These are phyloP conservation scores for Microchrysa polita DNA, from an alignment of 2,888 invertebrate genomes.

Conservation along the genomic window DNA sequence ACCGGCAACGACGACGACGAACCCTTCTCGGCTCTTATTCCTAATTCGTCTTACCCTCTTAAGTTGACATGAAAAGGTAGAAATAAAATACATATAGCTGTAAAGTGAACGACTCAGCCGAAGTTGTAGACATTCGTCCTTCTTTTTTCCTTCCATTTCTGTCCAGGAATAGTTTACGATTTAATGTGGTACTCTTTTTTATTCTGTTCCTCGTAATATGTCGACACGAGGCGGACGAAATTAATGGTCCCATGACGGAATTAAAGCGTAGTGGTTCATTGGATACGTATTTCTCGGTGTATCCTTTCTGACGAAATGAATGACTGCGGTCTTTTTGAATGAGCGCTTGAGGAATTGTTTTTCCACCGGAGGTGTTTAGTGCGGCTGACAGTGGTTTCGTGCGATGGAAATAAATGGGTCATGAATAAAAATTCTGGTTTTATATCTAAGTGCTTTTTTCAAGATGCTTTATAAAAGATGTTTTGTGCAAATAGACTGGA, in stretches of 20 bases:
- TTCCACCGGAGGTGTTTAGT: slow-evolving; percentile 15
- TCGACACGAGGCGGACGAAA: slow-evolving; percentile 13
- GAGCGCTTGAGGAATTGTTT: slow-evolving; percentile 28
- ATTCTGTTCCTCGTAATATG: not conserved
- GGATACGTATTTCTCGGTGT: slow-evolving; percentile 5
- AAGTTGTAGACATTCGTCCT: slow-evolving; percentile 14
- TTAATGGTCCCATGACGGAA: slow-evolving; percentile 19
- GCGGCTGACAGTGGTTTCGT: slow-evolving; percentile 22
- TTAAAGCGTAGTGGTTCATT: slow-evolving; percentile 28
- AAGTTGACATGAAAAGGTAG: slow-evolving; percentile 34
- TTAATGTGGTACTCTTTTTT: slow-evolving; percentile 32
- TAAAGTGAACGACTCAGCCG: slow-evolving; percentile 25
- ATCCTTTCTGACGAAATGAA: slow-evolving; percentile 21
- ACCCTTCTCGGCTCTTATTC: slow-evolving; percentile 8
- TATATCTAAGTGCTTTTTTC: not conserved
- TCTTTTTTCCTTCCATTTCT: not conserved
- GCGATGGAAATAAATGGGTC: slow-evolving; percentile 18
- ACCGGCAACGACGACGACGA: not conserved
- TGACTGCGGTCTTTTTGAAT: slow-evolving; percentile 33
- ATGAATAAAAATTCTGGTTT: slow-evolving; percentile 9
- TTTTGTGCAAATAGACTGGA: not conserved
- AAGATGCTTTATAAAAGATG: not conserved
- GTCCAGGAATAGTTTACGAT: slow-evolving; percentile 27
- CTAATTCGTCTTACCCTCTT: slow-evolving; percentile 10
- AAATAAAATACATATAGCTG: slow-evolving; percentile 32